phyloP scores from a whole-genome alignment of 2,888 invertebrate species.

The Macropis europaea region DNA sequence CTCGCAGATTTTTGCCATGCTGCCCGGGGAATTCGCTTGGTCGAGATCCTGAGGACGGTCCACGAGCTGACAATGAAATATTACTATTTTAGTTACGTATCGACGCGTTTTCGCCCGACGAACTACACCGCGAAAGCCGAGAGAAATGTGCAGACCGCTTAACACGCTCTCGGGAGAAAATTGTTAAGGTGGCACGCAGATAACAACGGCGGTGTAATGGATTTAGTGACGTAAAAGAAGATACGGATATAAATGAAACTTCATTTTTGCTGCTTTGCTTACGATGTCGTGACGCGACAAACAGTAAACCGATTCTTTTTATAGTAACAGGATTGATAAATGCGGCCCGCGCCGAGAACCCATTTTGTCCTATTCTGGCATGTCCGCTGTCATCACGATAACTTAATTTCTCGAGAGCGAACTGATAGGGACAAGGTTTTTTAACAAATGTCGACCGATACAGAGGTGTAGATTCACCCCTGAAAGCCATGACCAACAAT shows the following conservation, averaged over 20 bases:
- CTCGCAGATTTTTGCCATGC: background rate
- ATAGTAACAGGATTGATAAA: no score
- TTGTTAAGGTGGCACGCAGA: no score
- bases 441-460: no score
- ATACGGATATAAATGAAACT: conserved; percentile 13
- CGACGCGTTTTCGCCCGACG: background rate
- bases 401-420: no score
- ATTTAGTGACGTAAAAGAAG: background rate
- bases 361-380: no score
- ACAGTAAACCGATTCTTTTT: background rate
- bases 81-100: background rate
- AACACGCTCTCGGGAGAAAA: conserved; percentile 4
- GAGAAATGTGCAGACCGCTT: background rate
- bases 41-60: background rate
- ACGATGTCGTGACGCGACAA: background rate
- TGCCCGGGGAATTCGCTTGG: background rate
- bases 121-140: background rate
- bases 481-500: no score
- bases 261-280: background rate
- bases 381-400: no score
- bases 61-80: conserved; percentile 1
- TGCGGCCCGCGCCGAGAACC: no score
- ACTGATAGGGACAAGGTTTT: no score
- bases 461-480: no score
- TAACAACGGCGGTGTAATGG: conserved; percentile 9